phyloP scores from a whole-genome alignment of 2,888 invertebrate species.

The Cerceris ruficornis region DNA sequence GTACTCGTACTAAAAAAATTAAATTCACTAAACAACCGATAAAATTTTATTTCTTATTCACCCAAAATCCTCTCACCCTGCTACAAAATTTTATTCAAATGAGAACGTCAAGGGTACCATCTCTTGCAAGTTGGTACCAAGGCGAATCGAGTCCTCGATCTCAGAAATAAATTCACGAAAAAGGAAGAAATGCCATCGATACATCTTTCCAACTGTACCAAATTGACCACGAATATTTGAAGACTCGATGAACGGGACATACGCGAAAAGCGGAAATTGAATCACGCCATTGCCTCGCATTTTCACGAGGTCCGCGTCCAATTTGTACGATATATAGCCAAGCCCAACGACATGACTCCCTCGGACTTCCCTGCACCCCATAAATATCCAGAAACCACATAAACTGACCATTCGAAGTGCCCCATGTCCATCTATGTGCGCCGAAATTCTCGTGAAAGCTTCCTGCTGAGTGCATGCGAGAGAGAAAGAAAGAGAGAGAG shows the following conservation, averaged over 20 bases:
- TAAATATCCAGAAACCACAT: constrained; percentile 71
- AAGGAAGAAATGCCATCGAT: no score
- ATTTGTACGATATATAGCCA: constrained; percentile 70
- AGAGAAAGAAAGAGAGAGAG: no score
- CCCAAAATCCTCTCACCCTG: no score
- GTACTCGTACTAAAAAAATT: no score
- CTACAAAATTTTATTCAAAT: no score
- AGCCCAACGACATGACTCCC: constrained; percentile 25
- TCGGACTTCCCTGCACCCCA: constrained; percentile 49
- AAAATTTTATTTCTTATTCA: no score
- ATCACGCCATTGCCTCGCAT: constrained; percentile 68
- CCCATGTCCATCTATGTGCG: constrained; percentile 40
- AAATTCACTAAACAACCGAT: no score
- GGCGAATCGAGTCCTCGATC: no score
- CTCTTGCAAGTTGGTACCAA: no score
- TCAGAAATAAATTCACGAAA: no score
- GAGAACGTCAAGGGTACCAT: no score
- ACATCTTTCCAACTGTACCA: constrained; percentile 20
- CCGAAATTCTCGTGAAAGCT: constrained; percentile 47
- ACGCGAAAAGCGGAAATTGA: constrained; percentile 61
- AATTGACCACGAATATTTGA: constrained; percentile 19
- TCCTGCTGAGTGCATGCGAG: constrained; percentile 28
- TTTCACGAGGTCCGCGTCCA: constrained; percentile 68
- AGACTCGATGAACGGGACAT: constrained; percentile 24
- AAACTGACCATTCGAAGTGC: constrained; percentile 69